These are phyloP conservation scores for Stegana nigrithorax DNA, from an alignment of 2,888 invertebrate species.

Conservation along the genomic window DNA sequence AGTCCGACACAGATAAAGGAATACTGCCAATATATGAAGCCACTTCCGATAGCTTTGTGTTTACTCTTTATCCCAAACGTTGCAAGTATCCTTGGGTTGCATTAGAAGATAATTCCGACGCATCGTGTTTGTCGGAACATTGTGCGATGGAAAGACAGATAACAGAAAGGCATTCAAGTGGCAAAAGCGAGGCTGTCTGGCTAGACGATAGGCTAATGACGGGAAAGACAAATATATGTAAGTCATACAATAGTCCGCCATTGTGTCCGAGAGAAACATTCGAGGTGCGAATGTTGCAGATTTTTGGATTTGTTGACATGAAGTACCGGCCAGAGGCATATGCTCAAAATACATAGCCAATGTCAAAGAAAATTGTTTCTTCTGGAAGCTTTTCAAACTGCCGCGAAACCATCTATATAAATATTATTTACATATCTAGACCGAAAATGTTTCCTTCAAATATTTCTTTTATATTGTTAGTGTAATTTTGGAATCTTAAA, in stretches of 20 bases:
- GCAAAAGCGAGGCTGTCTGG: not conserved
- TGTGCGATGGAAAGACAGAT: not conserved
- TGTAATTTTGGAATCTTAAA: too few relatives aligned
- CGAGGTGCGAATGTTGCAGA: not conserved
- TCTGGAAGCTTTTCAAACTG: too few relatives aligned
- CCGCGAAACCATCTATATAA: too few relatives aligned
- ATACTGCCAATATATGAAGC: not conserved
- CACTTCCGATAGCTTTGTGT: not conserved
- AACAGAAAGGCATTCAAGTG: not conserved
- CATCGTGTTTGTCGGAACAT: not conserved
- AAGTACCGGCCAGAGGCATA: too few relatives aligned
- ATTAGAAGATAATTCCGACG: not conserved
- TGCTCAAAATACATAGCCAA: too few relatives aligned
- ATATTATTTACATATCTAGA: too few relatives aligned
- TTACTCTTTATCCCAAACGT: not conserved
- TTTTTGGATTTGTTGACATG: not conserved
- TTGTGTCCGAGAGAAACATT: not conserved
- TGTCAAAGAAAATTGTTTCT: too few relatives aligned
- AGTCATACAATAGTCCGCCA: not conserved
- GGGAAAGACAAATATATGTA: not conserved
- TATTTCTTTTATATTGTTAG: too few relatives aligned
- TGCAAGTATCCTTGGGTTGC: not conserved
- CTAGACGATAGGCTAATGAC: not conserved
- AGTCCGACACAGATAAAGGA: not conserved
- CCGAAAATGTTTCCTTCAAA: too few relatives aligned